Base-by-base conservation (phyloP, 2,888 invertebrate genomes). In the Girardia tigrina region DNA sequence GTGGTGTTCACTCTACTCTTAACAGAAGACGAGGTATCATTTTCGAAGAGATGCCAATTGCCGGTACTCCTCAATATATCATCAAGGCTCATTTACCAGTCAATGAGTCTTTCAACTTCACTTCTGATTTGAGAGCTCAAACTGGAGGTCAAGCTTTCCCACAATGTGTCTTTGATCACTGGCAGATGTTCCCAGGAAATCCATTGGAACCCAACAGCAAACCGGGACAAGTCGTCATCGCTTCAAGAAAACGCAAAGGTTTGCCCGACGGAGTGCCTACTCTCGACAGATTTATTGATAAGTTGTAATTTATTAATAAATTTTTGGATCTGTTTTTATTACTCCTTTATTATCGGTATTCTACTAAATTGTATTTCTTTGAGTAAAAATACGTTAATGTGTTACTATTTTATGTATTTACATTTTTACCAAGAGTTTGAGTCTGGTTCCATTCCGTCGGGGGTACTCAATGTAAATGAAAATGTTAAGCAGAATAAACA, bases 141-240 rank as follows among this genome's bases (percentile, higher is more conserved):
- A 98, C 98, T 78, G 95, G 95, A 79, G 98, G 98, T 69, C 95
- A 99, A 86, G 98, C 98, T 81, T 97, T 99, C 91, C 97, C 97
- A 83, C 98, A 98, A 87, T 97, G 95, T 86, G 95, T 98, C 84
- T 99, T 99, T 86, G 97, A 98, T 86, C 98, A 99, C 86, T 98
- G 98, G 98, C 93, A 97, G 86, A 87, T 94, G 78, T 88, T 98
- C 84, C 93, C 93, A 78, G 97, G 97, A 80, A 94, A 98, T 86
- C 94, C 95, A 79, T 86, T 89, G 84, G 95, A 97, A 70, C 79
- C 81, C 12, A 78, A 80, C 74, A 81, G 83, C 78, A 85, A 85
- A 79, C 84, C 86, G 42, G 81, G 80, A 75, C 80, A 79, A 70
- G 81, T 86, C 75, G 84, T 86, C 72, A 86, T 90, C 88, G 93